phyloP scores from a whole-genome alignment of 2,797 vertebrate species.

The Clarias pachynema region DNA sequence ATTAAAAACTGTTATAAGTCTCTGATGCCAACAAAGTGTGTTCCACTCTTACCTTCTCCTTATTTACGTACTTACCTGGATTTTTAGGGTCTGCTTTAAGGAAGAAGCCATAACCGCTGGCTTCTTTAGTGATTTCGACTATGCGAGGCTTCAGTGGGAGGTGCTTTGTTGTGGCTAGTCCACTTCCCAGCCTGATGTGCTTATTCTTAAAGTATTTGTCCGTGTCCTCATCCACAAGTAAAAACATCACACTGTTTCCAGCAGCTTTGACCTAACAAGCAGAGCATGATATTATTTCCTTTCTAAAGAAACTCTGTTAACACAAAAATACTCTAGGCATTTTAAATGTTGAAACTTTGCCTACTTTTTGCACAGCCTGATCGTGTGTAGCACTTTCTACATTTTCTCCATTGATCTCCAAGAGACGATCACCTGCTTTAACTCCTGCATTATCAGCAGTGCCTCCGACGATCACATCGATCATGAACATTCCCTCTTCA shows the following conservation, averaged over 20 bases:
- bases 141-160: slow-evolving; percentile 83
- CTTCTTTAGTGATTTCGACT: slow-evolving; percentile 75
- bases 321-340: neutral
- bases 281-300: neutral
- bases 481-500: slow-evolving; percentile 79
- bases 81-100: slow-evolving; percentile 67
- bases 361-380: slow-evolving; percentile 81
- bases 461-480: slow-evolving; percentile 73
- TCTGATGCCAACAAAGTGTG: neutral
- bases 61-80: slow-evolving; percentile 57
- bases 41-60: neutral
- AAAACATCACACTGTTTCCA: slow-evolving; percentile 77
- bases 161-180: slow-evolving; percentile 72
- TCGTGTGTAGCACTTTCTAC: slow-evolving; percentile 80
- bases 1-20: neutral
- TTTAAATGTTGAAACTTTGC: neutral
- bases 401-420: slow-evolving; percentile 89
- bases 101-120: slow-evolving; percentile 86
- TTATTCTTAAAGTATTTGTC: slow-evolving; percentile 73
- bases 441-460: slow-evolving; percentile 85
- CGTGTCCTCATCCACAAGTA: slow-evolving; percentile 83
- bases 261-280: slow-evolving; percentile 76
- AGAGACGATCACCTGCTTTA: slow-evolving; percentile 77
- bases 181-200: slow-evolving; percentile 66
- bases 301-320: neutral